Percentiles rank a stretch among this genome's conserved stretches.
Evolutionary conservation across 1,140 invertebrate species (phyloP).

Genomic region (Andrena cerasifolii): DNA sequence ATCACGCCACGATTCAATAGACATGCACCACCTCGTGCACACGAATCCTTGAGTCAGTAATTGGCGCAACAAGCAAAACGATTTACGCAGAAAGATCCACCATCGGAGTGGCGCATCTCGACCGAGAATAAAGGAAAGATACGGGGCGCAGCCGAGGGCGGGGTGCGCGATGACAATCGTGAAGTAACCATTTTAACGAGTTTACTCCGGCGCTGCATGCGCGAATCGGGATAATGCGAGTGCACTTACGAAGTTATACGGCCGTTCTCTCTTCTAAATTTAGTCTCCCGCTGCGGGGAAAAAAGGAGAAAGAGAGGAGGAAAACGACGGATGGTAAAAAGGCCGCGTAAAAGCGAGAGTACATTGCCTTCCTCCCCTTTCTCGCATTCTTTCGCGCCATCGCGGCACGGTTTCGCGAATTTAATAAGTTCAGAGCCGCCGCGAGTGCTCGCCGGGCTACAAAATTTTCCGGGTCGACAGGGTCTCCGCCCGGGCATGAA

Average conservation of each 20-base stretch:
- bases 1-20: no score
- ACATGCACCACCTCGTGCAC: no score
- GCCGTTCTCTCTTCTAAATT: constrained; percentile 56
- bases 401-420: constrained; percentile 36
- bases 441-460: neutral
- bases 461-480: constrained; percentile 23
- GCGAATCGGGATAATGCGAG: constrained; percentile 48
- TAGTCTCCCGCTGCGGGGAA: constrained; percentile 19
- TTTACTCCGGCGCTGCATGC: constrained; percentile 26
- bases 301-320: constrained; percentile 26
- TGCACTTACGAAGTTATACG: constrained; percentile 41
- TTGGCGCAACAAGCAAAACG: neutral
- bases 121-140: neutral
- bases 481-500: neutral
- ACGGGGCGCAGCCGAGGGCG: neutral
- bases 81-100: neutral
- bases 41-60: no score
- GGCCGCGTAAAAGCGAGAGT: constrained; percentile 50
- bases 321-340: constrained; percentile 46
- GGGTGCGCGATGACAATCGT: constrained; percentile 22
- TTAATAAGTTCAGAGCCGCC: constrained; percentile 35
- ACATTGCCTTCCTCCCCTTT: constrained; percentile 19
- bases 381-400: constrained; percentile 30
- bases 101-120: neutral
- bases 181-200: constrained; percentile 48